These are phyloP conservation scores for Diaphora mendica DNA, from an alignment of 2,888 invertebrate species.

Conservation along the genomic window DNA sequence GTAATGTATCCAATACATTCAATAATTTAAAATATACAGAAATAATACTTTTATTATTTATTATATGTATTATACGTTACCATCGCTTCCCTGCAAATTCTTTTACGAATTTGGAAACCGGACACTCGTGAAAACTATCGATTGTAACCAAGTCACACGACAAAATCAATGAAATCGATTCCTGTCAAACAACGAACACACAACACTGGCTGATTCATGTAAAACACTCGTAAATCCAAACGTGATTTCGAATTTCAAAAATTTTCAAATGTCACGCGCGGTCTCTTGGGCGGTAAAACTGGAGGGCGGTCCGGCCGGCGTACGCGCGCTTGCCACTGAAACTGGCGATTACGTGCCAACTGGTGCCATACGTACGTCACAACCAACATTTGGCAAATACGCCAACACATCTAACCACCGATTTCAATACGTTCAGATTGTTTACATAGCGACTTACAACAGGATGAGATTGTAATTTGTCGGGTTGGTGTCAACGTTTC, in stretches of 20 bases:
- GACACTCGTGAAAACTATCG: slow-evolving; percentile 55
- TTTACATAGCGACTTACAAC: slow-evolving; percentile 57
- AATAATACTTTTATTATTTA: too few relatives aligned
- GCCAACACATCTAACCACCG: slow-evolving; percentile 55
- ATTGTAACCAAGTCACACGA: slow-evolving; percentile 57
- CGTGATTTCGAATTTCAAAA: slow-evolving; percentile 60
- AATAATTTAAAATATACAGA: slow-evolving; percentile 19
- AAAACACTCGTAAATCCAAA: slow-evolving; percentile 53
- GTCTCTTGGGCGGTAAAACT: slow-evolving; percentile 68
- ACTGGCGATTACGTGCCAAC: slow-evolving; percentile 67
- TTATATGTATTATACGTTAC: slow-evolving; percentile 61
- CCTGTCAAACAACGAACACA: slow-evolving; percentile 47
- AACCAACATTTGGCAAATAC: slow-evolving; percentile 61
- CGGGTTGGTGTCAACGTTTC: slow-evolving; percentile 49
- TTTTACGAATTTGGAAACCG: slow-evolving; percentile 57
- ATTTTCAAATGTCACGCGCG: slow-evolving; percentile 71
- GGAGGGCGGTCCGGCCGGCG: slow-evolving; percentile 72
- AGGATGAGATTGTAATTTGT: slow-evolving; percentile 58
- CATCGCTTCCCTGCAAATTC: slow-evolving; percentile 57
- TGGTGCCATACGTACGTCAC: slow-evolving; percentile 54
- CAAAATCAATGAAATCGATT: slow-evolving; percentile 49
- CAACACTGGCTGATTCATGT: slow-evolving; percentile 51
- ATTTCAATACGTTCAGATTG: slow-evolving; percentile 59
- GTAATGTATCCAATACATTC: slow-evolving; percentile 22
- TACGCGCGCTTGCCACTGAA: slow-evolving; percentile 76